A percentile compares a stretch with the other conserved stretches of the same genome.
These are phyloP conservation scores for Patella pellucida DNA, from an alignment of 2,888 invertebrate genomes.

Conservation along the genomic window DNA sequence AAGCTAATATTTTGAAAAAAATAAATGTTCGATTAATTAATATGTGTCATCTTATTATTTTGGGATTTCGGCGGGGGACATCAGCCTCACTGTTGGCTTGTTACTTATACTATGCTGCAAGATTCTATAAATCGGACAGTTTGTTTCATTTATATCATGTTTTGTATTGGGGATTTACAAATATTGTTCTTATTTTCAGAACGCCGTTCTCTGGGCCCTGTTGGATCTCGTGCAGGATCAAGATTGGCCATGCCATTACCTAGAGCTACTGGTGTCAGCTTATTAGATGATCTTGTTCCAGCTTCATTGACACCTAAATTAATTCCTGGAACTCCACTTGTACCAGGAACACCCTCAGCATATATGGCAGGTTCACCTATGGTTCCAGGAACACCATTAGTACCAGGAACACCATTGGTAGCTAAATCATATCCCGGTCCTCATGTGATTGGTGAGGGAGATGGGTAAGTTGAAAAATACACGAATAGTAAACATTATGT, in stretches of 20 bases:
- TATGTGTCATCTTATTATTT: no score
- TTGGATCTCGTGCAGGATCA: constrained; percentile 46
- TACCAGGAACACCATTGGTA: not conserved
- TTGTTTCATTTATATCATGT: not conserved
- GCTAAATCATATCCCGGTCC: constrained; percentile 16
- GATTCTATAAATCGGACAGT: no score
- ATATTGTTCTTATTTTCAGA: not conserved
- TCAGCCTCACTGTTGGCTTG: no score
- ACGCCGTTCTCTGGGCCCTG: constrained; percentile 5
- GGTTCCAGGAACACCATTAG: not conserved
- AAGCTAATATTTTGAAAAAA: no score
- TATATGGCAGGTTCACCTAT: not conserved
- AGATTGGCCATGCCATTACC: constrained; percentile 63
- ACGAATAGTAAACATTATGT: no score
- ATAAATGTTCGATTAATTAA: no score
- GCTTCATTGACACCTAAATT: constrained; percentile 24
- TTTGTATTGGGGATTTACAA: not conserved
- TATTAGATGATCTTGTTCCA: constrained; percentile 60
- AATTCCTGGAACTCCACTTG: no score
- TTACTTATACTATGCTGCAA: no score
- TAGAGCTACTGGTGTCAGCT: constrained; percentile 62
- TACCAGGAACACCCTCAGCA: no score
- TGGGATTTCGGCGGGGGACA: no score
- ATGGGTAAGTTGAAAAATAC: not conserved
- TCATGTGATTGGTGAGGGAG: not conserved